phyloP scores from a whole-genome alignment of 2,113 vertebrate genomes.

The Salvelinus sp. region DNA sequence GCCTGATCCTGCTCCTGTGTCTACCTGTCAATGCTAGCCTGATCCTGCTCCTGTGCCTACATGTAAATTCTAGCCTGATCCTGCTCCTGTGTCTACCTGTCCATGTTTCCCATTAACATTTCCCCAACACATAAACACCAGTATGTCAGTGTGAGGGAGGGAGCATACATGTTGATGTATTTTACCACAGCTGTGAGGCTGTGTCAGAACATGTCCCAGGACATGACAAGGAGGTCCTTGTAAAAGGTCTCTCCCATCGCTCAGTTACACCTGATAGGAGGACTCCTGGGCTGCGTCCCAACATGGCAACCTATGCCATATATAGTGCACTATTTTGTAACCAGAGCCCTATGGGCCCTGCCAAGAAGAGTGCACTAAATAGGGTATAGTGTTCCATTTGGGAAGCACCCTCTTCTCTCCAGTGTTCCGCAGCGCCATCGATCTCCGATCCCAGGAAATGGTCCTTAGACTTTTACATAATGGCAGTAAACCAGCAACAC shows the following conservation, averaged over 20 bases:
- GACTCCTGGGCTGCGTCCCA: no score
- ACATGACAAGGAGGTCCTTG: neutral
- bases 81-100: no score
- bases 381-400: neutral
- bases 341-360: no score
- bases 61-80: no score
- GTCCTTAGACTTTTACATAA: conserved; percentile 47
- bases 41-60: no score
- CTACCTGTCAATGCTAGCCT: neutral
- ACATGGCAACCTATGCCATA: no score
- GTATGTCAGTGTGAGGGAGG: neutral
- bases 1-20: no score
- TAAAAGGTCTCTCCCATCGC: conserved; percentile 14
- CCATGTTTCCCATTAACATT: no score
- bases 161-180: no score
- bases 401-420: conserved; percentile 7
- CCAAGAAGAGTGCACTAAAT: no score
- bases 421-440: conserved; percentile 24
- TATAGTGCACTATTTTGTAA: no score
- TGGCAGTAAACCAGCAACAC: conserved; percentile 42
- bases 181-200: neutral
- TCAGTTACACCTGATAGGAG: conserved; percentile 6
- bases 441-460: conserved; percentile 42
- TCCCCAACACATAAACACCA: neutral
- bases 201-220: neutral